Evolutionary conservation across 2,113 vertebrate genomes (phyloP).

Genomic region (Cyprinodon brontotheroides): DNA sequence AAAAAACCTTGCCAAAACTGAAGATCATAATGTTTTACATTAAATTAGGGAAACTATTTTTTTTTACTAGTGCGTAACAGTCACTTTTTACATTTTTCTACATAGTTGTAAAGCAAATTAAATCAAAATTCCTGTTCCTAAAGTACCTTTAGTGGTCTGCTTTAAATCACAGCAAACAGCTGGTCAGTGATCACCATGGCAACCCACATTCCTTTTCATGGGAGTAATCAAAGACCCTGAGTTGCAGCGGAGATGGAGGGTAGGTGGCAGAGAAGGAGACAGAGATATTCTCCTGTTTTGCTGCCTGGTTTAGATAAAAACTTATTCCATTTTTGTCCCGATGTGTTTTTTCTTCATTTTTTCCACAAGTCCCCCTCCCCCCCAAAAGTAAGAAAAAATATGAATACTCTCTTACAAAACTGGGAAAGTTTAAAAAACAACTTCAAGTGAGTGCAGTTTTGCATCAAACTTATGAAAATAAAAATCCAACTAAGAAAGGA

Average conservation of each 20-base stretch:
- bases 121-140: not conserved
- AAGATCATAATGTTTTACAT: not conserved
- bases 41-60: not conserved
- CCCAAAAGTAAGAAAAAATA: too few relatives aligned
- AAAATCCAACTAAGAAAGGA: not conserved
- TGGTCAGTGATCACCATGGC: conserved; percentile 78
- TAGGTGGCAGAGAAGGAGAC: conserved; percentile 10
- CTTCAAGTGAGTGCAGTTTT: not conserved
- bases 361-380: not conserved
- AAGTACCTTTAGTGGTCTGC: conserved; percentile 46
- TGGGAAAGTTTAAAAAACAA: not conserved
- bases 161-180: conserved; percentile 66
- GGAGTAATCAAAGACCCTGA: conserved; percentile 81
- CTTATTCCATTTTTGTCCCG: too few relatives aligned
- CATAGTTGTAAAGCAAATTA: not conserved
- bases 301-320: conserved; percentile 73
- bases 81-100: not conserved
- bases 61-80: not conserved
- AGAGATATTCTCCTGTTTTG: conserved; percentile 30
- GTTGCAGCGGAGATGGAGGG: conserved; percentile 51
- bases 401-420: not conserved
- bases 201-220: conserved; percentile 87
- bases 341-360: not conserved
- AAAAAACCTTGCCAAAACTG: not conserved
- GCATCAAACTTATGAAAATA: not conserved